Evolutionary conservation across 53 echinoderm and acorn worm species (phyloP).

Genomic region (Echinarachnius parma): DNA sequence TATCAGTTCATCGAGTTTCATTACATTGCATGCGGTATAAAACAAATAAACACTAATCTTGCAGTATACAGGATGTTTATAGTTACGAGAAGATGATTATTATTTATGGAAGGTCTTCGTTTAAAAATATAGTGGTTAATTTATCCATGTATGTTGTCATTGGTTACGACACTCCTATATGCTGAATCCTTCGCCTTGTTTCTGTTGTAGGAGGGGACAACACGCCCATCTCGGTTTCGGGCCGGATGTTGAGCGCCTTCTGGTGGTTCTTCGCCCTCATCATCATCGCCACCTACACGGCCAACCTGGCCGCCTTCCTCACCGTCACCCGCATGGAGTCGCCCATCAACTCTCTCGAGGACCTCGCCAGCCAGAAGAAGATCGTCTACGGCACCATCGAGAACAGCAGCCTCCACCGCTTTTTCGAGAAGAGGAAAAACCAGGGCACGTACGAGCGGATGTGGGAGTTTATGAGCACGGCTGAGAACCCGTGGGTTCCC

Average conservation of each 20-base stretch:
- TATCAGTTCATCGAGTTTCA: no score
- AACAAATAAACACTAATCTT: no score
- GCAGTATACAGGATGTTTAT: no score
- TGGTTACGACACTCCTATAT: no score
- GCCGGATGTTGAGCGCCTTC: slow-evolving; percentile 92
- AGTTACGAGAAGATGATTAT: no score
- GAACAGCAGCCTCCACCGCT: slow-evolving; percentile 82
- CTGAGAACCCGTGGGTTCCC: slow-evolving; percentile 68
- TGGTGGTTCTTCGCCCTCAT: slow-evolving; percentile 99
- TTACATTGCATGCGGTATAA: no score
- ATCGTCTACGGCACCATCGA: slow-evolving; percentile 89
- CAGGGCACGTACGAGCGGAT: slow-evolving; percentile 68
- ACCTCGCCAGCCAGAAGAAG: slow-evolving; percentile 80
- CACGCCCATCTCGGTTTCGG: slow-evolving; percentile 93
- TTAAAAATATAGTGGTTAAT: background rate
- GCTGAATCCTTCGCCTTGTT: no score
- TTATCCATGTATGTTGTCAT: no score
- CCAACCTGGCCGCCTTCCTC: slow-evolving; percentile 96
- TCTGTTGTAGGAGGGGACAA: slow-evolving; percentile 95
- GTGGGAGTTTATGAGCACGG: slow-evolving; percentile 79
- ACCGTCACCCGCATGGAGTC: slow-evolving; percentile 97
- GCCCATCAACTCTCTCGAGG: slow-evolving; percentile 92
- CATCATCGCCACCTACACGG: slow-evolving; percentile 96
- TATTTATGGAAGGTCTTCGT: no score
- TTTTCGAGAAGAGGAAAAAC: slow-evolving; percentile 79